Evolutionary conservation across 2,113 vertebrate genomes (phyloP).

Genomic region (Sylvia atricapilla): DNA sequence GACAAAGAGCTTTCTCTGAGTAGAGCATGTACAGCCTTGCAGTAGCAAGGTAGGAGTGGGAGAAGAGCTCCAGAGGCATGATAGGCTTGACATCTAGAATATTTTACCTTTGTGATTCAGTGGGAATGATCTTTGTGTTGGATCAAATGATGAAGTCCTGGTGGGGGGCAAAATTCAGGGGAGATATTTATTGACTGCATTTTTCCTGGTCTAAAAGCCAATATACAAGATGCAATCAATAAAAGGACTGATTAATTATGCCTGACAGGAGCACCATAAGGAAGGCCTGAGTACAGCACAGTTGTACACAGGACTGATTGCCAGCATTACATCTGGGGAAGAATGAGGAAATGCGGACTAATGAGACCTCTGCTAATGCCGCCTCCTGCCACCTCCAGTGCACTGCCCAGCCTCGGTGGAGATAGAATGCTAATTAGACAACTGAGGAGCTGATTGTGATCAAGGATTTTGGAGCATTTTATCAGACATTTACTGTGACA

Average conservation of each 20-base stretch:
- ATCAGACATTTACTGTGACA: background rate
- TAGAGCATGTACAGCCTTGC: background rate
- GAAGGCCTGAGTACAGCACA: background rate
- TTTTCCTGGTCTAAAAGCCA: background rate
- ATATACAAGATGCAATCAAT: background rate
- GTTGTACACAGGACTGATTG: background rate
- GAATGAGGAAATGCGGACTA: background rate
- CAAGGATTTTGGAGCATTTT: background rate
- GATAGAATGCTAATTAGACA: background rate
- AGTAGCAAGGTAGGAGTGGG: background rate
- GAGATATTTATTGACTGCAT: background rate
- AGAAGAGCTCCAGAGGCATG: background rate
- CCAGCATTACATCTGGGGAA: background rate
- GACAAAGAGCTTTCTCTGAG: background rate
- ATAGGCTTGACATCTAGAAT: too few relatives aligned
- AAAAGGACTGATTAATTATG: conserved; percentile 18
- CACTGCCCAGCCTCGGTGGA: background rate
- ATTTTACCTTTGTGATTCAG: background rate
- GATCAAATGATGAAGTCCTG: background rate
- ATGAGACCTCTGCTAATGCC: background rate
- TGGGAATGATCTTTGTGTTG: background rate
- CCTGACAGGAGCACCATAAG: conserved; percentile 28
- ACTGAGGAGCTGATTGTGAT: background rate
- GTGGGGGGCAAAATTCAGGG: background rate
- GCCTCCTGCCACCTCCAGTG: background rate